Evolutionary conservation across 2,888 invertebrate species (phyloP).

Genomic region (Sinohyriopsis cumingii): DNA sequence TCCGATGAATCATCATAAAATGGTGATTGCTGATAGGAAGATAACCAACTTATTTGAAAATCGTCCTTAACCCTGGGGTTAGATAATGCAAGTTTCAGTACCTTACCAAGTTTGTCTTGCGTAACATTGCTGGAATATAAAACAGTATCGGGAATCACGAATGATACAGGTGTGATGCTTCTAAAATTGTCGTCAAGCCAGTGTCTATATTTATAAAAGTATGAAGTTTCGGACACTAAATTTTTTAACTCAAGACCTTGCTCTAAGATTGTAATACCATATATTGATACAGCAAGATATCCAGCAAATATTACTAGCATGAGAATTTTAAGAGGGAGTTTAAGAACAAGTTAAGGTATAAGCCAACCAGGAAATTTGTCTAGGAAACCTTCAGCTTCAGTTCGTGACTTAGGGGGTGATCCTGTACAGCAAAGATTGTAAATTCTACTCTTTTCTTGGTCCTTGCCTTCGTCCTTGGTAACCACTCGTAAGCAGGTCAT

Average conservation of each 20-base stretch:
- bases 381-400: constrained; percentile 39
- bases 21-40: constrained; percentile 7
- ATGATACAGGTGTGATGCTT: constrained; percentile 31
- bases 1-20: constrained; percentile 15
- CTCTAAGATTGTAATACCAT: constrained; percentile 46
- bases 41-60: constrained; percentile 18
- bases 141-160: constrained; percentile 27
- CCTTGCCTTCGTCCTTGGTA: constrained; percentile 29
- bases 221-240: constrained; percentile 49
- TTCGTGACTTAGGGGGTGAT: constrained; percentile 21
- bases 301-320: constrained; percentile 41
- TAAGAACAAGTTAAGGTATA: constrained; percentile 36
- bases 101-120: not conserved
- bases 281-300: constrained; percentile 47
- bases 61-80: not conserved
- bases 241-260: constrained; percentile 47
- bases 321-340: constrained; percentile 30
- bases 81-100: constrained; percentile 3
- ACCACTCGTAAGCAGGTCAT: constrained; percentile 30
- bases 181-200: constrained; percentile 32
- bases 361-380: constrained; percentile 42
- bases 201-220: constrained; percentile 36
- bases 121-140: constrained; percentile 16
- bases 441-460: constrained; percentile 6
- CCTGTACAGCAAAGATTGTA: constrained; percentile 64